These are phyloP conservation scores for Equus przewalskii DNA, from an alignment of 2,113 vertebrate genomes.

Conservation along the genomic window DNA sequence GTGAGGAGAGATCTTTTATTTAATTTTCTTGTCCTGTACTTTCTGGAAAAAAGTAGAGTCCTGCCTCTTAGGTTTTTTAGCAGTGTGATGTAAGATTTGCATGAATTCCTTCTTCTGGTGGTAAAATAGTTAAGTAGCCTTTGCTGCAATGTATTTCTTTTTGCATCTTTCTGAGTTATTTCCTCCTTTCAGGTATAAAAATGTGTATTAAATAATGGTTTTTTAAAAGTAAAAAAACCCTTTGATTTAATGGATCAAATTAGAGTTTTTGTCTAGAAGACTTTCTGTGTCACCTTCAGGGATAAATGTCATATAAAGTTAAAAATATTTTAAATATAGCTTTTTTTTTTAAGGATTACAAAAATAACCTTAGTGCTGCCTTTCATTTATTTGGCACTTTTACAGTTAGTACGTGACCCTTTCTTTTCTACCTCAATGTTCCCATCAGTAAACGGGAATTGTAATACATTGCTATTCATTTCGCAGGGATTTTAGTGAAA, in stretches of 20 bases:
- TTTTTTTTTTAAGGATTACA: neutral
- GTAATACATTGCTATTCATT: neutral
- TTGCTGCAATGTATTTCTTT: neutral
- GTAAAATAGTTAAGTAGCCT: neutral
- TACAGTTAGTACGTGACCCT: neutral
- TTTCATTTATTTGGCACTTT: neutral
- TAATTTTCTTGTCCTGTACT: neutral
- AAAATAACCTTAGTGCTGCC: neutral
- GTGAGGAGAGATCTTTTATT: constrained; percentile 86
- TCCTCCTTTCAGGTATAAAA: constrained; percentile 27
- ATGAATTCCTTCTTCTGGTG: neutral
- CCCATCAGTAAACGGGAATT: neutral
- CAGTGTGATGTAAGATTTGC: neutral
- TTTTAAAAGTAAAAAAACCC: neutral
- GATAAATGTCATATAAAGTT: neutral
- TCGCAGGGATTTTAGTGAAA: constrained; percentile 9
- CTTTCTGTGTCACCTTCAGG: neutral
- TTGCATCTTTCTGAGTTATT: neutral
- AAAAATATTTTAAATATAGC: constrained; percentile 27
- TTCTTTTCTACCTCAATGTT: neutral
- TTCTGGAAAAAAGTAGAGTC: neutral
- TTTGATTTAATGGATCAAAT: constrained; percentile 1
- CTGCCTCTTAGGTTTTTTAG: neutral
- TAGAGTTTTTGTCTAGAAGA: neutral
- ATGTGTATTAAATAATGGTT: neutral